Base-by-base conservation (phyloP, 2,888 invertebrate genomes). In the Pheosia tremula region DNA sequence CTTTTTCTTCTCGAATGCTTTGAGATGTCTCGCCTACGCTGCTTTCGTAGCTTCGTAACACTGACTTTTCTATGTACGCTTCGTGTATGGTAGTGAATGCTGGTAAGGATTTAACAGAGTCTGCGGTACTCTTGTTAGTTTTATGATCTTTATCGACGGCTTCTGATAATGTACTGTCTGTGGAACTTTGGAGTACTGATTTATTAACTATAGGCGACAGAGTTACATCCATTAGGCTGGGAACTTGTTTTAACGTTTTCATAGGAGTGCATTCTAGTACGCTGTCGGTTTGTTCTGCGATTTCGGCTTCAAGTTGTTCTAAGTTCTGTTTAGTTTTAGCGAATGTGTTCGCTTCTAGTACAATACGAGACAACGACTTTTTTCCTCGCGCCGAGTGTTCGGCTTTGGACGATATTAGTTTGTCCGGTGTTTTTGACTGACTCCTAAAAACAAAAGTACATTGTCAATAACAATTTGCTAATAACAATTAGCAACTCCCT, bases 361-460 rank as follows among this genome's bases (percentile, higher is more conserved):
- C 94, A 37, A 90, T 78, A 67, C 94, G 83, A 0, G 91, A 89
- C 3, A 94, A 75, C 0, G 94, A 87, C 71, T 90, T 94, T 60
- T 86, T 91, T 59, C 75, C 69, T 63, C 83, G 84, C 24, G 79
- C 77, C 1, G 85, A 74, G 4, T 78, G 79, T 45, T 91, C 92
- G 53, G 80, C 71, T 69, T 85, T 89, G 1, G 91, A 87, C 2
- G 92, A 86, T 78, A 90, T 83, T 2, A 87, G 63, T 71, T 90
- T 92, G 64, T 93, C 94, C 8, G 94, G 94, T 3, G 94, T 94
- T 77, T 89, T 93, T 3, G 91, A 85, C 36, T 90, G 86, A 70
- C 87, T 87, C 62, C 93, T 93, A 71, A 49, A 82, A 81, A 55
- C 50, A 47, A 11, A n/a, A 47, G 47, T 4, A n/a, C 24, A 43